These are phyloP conservation scores for Mixornis gularis DNA, from an alignment of 2,113 vertebrate genomes.

Conservation along the genomic window DNA sequence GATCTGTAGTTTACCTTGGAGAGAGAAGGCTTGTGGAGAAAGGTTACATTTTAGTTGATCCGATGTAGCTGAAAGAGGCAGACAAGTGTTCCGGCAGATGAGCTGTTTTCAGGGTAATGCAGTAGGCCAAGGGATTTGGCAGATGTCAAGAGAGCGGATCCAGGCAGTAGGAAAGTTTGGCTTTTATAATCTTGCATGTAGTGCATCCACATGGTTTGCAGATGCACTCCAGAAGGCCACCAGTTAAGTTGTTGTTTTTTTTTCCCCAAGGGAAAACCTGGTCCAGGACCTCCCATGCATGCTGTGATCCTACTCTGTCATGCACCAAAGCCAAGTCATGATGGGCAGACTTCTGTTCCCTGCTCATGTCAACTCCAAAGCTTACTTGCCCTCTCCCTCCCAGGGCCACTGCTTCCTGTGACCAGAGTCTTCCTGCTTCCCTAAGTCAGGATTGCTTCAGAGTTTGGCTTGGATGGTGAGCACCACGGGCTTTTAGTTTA, in stretches of 20 bases:
- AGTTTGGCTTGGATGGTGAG: background rate
- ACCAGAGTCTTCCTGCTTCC: background rate
- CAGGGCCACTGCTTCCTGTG: accelerated
- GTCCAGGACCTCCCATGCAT: background rate
- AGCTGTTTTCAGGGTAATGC: background rate
- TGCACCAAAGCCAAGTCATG: background rate
- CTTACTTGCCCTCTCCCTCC: background rate
- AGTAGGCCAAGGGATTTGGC: background rate
- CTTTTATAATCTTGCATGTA: background rate
- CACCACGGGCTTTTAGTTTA: accelerated
- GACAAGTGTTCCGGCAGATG: background rate
- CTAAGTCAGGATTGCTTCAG: background rate
- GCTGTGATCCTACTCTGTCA: accelerated
- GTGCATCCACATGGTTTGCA: background rate
- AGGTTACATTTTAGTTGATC: background rate
- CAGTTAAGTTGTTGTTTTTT: accelerated
- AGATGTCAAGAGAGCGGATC: background rate
- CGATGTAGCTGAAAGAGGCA: background rate
- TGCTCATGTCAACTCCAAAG: accelerated
- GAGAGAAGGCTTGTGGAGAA: background rate
- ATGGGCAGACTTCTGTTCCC: background rate
- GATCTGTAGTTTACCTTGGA: background rate
- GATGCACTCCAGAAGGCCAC: background rate
- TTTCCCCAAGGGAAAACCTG: background rate
- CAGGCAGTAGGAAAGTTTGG: background rate